A percentile compares a stretch with the other conserved stretches of the same genome.
These are phyloP conservation scores for Lutjanus argentimaculatus DNA, from an alignment of 2,797 vertebrate species.

Conservation along the genomic window DNA sequence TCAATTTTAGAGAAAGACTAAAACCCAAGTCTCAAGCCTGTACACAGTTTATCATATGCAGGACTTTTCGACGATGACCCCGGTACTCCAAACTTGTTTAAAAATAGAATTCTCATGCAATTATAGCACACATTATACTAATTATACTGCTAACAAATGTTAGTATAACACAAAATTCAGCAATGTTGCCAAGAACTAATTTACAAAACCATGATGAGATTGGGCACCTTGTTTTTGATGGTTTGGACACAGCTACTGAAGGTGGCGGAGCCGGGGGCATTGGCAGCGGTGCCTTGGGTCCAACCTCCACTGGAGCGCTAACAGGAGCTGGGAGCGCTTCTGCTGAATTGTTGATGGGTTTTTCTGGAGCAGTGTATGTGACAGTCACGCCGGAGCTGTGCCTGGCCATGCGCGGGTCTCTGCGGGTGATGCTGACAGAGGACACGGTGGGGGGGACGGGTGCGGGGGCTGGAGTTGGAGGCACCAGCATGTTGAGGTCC, in stretches of 20 bases:
- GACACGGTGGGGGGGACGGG: conserved; percentile 78
- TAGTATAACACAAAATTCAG: neutral
- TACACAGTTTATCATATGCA: neutral
- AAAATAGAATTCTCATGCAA: neutral
- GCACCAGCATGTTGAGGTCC: conserved; percentile 61
- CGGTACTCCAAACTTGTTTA: neutral
- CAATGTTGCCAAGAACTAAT: neutral
- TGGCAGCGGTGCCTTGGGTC: conserved; percentile 68
- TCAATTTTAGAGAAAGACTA: conserved; percentile 12
- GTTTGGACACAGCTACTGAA: conserved; percentile 54
- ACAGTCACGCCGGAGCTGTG: conserved; percentile 69
- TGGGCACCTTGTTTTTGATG: conserved; percentile 72
- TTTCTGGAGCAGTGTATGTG: conserved; percentile 66
- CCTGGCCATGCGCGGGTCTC: conserved; percentile 93
- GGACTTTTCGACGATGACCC: rapidly evolving
- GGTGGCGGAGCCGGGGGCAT: conserved; percentile 79
- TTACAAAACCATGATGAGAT: neutral
- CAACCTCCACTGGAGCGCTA: conserved; percentile 64
- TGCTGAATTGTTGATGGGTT: conserved; percentile 37
- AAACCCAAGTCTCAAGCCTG: neutral
- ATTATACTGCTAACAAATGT: neutral
- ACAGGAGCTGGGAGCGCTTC: conserved; percentile 60
- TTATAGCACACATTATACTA: neutral
- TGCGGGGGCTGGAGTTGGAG: conserved; percentile 64
- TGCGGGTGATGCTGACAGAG: conserved; percentile 92